These are phyloP conservation scores for Lamprologus tigripictilis DNA, from an alignment of 2,113 vertebrate species.

Conservation along the genomic window DNA sequence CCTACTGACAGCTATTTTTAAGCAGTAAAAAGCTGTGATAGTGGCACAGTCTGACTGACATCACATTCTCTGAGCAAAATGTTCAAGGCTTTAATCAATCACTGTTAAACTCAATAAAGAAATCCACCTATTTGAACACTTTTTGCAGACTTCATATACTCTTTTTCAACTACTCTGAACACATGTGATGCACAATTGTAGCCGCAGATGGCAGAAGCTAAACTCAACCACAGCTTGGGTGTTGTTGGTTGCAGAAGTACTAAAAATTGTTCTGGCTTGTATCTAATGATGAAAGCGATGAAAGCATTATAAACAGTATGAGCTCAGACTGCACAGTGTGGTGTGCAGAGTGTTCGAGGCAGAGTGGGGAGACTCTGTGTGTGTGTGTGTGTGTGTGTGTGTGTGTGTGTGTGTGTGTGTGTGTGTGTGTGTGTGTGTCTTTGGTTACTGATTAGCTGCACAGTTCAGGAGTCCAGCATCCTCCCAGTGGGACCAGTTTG, in stretches of 20 bases:
- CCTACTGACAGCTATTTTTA: background rate
- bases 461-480: background rate
- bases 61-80: background rate
- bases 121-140: background rate
- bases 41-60: background rate
- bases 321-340: background rate
- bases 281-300: background rate
- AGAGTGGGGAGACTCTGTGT: background rate
- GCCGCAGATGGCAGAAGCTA: background rate
- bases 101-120: background rate
- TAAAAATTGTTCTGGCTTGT: background rate
- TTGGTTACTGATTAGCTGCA: background rate
- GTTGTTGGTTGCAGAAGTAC: background rate
- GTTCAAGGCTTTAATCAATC: background rate
- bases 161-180: background rate
- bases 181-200: background rate
- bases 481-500: background rate
- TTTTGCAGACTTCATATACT: background rate
- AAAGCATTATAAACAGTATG: background rate
- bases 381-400: background rate
- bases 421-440: rapidly evolving
- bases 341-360: background rate
- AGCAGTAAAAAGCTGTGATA: background rate
- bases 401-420: background rate
- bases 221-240: background rate